Evolutionary conservation across 2,797 vertebrate genomes (phyloP).

Genomic region (Enteromius viviparus): DNA sequence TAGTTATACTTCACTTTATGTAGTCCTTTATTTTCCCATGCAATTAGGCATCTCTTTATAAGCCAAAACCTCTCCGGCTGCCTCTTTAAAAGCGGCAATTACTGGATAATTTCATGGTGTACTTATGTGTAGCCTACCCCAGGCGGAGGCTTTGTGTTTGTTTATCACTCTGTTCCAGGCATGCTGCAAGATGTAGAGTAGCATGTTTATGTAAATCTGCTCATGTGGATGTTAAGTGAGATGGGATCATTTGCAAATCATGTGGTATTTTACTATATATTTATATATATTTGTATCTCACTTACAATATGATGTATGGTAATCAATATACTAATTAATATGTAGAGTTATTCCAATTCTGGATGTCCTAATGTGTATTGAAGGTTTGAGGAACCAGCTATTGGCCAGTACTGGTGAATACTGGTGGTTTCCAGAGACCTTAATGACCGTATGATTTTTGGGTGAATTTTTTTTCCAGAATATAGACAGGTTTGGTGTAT

Average conservation of each 20-base stretch:
- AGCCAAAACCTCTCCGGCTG: neutral
- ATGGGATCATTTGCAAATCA: conserved; percentile 19
- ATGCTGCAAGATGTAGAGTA: neutral
- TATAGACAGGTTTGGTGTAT: no score
- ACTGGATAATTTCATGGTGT: conserved; percentile 18
- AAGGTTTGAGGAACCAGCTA: no score
- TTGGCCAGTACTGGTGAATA: no score
- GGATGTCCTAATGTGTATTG: no score
- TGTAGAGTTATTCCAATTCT: no score
- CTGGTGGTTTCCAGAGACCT: no score
- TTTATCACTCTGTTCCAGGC: neutral
- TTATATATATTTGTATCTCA: no score
- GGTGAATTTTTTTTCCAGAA: no score
- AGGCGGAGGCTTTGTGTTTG: neutral
- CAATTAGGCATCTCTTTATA: conserved; percentile 6
- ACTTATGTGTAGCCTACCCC: neutral
- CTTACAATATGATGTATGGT: no score
- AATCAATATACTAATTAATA: no score
- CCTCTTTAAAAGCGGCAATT: neutral
- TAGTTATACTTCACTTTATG: neutral
- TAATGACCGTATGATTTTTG: no score
- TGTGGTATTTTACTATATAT: no score
- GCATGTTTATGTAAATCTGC: conserved; percentile 10
- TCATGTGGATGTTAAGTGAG: neutral
- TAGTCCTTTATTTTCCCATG: neutral